These are phyloP conservation scores for Nomada ferruginata DNA, from an alignment of 2,888 invertebrate genomes.

Conservation along the genomic window DNA sequence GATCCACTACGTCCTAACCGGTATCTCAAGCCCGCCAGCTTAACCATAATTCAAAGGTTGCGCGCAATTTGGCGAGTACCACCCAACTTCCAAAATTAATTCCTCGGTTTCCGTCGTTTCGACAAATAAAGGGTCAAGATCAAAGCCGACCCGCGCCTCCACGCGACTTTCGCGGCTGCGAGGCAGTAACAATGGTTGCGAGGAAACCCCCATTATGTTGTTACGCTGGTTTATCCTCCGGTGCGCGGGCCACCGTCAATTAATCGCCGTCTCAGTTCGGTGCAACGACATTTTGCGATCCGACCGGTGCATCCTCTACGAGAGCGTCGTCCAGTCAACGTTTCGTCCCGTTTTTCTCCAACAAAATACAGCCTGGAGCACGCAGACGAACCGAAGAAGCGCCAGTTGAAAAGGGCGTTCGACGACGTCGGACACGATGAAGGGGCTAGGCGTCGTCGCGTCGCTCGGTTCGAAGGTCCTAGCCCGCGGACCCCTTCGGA, in stretches of 20 bases:
- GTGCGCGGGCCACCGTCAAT: constrained; percentile 45
- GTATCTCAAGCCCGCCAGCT: no score
- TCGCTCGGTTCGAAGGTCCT: constrained; percentile 48
- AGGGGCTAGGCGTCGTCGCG: constrained; percentile 1
- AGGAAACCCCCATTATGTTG: constrained; percentile 54
- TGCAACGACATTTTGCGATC: constrained; percentile 57
- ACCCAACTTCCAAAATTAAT: constrained; percentile 24
- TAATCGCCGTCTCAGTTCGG: constrained; percentile 52
- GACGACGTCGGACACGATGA: constrained; percentile 22
- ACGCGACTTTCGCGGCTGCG: not conserved
- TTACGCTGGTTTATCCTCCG: constrained; percentile 43
- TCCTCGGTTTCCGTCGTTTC: constrained; percentile 7
- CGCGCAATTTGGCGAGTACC: not conserved
- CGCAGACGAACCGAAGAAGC: constrained; percentile 51
- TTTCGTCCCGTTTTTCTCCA: constrained; percentile 16
- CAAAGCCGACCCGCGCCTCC: constrained; percentile 23
- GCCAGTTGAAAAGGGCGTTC: constrained; percentile 41
- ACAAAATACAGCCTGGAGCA: constrained; percentile 60
- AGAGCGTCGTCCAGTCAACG: constrained; percentile 15
- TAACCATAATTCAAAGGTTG: no score
- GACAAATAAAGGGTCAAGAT: constrained; percentile 27
- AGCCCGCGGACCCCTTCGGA: constrained; percentile 49
- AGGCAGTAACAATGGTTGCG: constrained; percentile 6
- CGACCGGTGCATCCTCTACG: not conserved
- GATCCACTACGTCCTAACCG: no score